phyloP scores from a whole-genome alignment of 2,113 vertebrate species.

The Strix aluco region DNA sequence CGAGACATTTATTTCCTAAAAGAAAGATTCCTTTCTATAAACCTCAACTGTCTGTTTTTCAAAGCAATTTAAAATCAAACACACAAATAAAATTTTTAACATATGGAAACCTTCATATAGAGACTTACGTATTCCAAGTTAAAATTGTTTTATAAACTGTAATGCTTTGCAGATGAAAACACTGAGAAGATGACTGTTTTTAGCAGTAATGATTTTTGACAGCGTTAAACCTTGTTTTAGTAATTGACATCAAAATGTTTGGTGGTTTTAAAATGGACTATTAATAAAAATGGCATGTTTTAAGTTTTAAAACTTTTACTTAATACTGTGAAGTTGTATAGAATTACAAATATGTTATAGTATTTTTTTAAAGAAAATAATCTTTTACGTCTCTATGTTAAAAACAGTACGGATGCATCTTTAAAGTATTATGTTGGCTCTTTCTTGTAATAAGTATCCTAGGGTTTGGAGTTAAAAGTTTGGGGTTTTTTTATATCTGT shows the following conservation, averaged over 20 bases:
- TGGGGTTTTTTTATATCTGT: not conserved
- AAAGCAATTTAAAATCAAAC: constrained; percentile 89
- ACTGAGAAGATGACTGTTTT: constrained; percentile 71
- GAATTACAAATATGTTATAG: constrained; percentile 68
- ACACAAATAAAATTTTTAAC: constrained; percentile 85
- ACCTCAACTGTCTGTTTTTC: constrained; percentile 90
- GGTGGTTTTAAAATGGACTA: constrained; percentile 77
- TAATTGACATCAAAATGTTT: constrained; percentile 83
- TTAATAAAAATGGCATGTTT: constrained; percentile 79
- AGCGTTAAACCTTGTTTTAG: constrained; percentile 80
- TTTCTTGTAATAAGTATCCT: not conserved
- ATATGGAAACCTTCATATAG: constrained; percentile 91
- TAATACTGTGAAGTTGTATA: constrained; percentile 73
- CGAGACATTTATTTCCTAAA: constrained; percentile 81
- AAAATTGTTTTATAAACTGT: constrained; percentile 92
- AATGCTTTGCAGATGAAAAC: constrained; percentile 91
- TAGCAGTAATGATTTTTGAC: constrained; percentile 79
- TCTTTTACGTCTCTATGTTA: not conserved
- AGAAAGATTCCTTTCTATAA: constrained; percentile 83
- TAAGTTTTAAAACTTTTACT: constrained; percentile 70
- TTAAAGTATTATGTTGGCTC: not conserved
- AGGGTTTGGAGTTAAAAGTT: not conserved
- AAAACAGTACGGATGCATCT: constrained; percentile 31
- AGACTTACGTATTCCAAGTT: constrained; percentile 85
- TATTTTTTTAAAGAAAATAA: constrained; percentile 50